phyloP scores from a whole-genome alignment of 2,888 invertebrate species.

The Allophyes oxyacanthae region DNA sequence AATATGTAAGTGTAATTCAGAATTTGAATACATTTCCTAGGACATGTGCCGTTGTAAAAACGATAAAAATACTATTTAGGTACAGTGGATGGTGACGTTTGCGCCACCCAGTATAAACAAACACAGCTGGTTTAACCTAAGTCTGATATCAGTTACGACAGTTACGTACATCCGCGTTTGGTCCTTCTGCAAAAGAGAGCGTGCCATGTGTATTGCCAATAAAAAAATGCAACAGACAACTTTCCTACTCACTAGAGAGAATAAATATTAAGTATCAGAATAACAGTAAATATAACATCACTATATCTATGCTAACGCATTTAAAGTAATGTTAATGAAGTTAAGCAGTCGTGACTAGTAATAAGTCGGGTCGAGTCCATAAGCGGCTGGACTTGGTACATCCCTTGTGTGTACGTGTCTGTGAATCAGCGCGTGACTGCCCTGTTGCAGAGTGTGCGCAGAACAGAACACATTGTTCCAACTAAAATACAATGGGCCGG shows the following conservation, averaged over 20 bases:
- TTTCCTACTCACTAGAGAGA: no score
- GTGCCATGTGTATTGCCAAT: constrained; percentile 1
- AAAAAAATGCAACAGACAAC: not conserved
- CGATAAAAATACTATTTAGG: no score
- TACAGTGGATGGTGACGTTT: no score
- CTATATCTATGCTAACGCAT: constrained; percentile 23
- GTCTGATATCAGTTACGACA: constrained; percentile 33
- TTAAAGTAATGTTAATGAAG: constrained; percentile 61
- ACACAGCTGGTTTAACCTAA: constrained; percentile 42
- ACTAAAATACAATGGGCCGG: constrained; percentile 71
- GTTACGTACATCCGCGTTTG: constrained; percentile 39
- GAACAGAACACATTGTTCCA: constrained; percentile 71
- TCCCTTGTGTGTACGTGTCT: constrained; percentile 62
- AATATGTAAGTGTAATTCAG: no score
- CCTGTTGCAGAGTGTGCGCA: constrained; percentile 65
- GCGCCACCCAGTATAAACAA: not conserved
- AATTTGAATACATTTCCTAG: no score
- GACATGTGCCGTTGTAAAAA: no score
- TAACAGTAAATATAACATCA: constrained; percentile 3
- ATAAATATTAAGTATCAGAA: no score
- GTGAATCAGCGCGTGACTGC: constrained; percentile 82
- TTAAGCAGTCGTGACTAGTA: constrained; percentile 64
- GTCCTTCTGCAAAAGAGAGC: constrained; percentile 24
- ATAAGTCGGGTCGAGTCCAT: constrained; percentile 59
- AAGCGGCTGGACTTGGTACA: constrained; percentile 60